phyloP scores from a whole-genome alignment of 2,113 vertebrate species.

The Anarrhichthys ocellatus region DNA sequence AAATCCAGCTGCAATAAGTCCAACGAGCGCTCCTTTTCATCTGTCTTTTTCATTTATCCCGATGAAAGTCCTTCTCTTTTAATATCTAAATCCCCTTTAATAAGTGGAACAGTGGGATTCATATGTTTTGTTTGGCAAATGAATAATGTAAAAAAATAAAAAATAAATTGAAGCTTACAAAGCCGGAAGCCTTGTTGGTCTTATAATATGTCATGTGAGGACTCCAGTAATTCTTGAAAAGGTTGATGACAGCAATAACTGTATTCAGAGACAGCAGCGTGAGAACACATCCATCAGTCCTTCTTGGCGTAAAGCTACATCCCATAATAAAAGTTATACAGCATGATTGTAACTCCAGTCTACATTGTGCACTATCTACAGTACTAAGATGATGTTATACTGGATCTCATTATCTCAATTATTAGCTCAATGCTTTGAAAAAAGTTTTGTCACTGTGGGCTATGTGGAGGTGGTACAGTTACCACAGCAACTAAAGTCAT shows the following conservation, averaged over 20 bases:
- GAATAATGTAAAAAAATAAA: background rate
- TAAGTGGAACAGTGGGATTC: constrained; percentile 26
- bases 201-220: background rate
- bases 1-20: constrained; percentile 23
- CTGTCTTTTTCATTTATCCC: constrained; percentile 30
- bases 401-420: background rate
- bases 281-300: background rate
- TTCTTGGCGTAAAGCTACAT: background rate
- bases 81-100: constrained; percentile 65
- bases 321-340: background rate
- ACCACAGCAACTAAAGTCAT: constrained; percentile 20
- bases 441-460: background rate
- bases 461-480: background rate
- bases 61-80: constrained; percentile 39
- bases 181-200: constrained; percentile 10
- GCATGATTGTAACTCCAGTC: background rate
- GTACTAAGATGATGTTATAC: background rate
- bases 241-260: background rate
- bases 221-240: constrained; percentile 1
- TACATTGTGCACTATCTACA: background rate
- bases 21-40: constrained; percentile 52
- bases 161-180: background rate
- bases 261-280: background rate
- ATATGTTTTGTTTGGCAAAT: constrained; percentile 18
- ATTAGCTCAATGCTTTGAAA: background rate